Evolutionary conservation across 1,140 invertebrate genomes (phyloP), one percentile per base, ranked within the genome.

Genomic region (Trigoniulus corallinus): DNA sequence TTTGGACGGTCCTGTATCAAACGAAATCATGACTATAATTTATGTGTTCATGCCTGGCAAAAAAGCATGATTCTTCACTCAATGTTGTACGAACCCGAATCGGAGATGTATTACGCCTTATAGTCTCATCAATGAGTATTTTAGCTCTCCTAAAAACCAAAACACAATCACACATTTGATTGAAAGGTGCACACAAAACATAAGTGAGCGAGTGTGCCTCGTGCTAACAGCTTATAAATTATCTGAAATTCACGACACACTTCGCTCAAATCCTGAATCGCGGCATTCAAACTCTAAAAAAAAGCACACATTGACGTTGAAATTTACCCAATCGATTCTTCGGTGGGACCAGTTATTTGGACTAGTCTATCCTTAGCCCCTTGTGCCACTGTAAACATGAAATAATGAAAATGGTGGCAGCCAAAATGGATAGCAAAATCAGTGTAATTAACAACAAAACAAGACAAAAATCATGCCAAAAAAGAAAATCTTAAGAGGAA

Each of bases 281-380:
- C 29, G n/a, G n/a, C n/a, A n/a, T n/a, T n/a, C n/a, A n/a, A n/a
- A n/a, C n/a, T n/a, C n/a, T n/a, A n/a, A n/a, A n/a, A n/a, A 34
- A 34, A 34, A 34, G 7, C 7, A 34, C 7, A 34, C 29, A 7
- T 18, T 21, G 23, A 12, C 42, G 42, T 18, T 7, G 18, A 56
- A 62, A 75, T 81, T 77, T 69, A 91, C 87, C 80, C 79, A 57
- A 92, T 88, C 67, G 87, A 88, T 62, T 89, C 84, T 72, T 89
- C 85, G 59, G 78, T 83, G 25, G 85, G 84, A 55, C 62, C 62
- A 13, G 47, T 53, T 56, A 93, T 92, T 70, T 91, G 87, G 55
- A 93, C 86, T 62, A 91, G 74, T 63, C 88, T 75, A 73, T 92
- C 88, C 72, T 87, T 87, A 26, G 85, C 86, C 60, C 85, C 86